Evolutionary conservation across 2,888 invertebrate genomes (phyloP).

Genomic region (Lithophane semibrunnea): DNA sequence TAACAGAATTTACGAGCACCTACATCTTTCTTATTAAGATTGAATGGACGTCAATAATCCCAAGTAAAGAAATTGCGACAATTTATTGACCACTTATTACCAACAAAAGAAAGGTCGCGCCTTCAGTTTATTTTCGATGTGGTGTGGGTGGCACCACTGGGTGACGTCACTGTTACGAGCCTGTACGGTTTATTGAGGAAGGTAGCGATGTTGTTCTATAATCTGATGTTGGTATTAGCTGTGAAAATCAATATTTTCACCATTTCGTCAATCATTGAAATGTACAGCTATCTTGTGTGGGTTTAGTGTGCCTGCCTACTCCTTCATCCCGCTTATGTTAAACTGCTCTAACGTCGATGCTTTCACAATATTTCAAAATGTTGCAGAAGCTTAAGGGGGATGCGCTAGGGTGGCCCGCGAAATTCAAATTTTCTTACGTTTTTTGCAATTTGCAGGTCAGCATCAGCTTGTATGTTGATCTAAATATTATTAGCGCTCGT

Average conservation of each 20-base stretch:
- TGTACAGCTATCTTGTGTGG: not conserved
- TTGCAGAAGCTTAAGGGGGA: no score
- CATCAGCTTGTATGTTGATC: no score
- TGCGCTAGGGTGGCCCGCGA: no score
- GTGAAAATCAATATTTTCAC: conserved; percentile 39
- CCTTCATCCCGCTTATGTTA: no score
- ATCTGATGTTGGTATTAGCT: conserved; percentile 42
- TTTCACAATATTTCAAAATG: not conserved
- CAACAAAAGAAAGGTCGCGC: conserved; percentile 66
- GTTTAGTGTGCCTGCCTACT: no score
- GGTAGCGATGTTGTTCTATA: conserved; percentile 37
- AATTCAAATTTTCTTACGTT: no score
- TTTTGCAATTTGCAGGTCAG: no score
- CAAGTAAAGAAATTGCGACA: conserved; percentile 65
- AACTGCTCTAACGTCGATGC: not conserved
- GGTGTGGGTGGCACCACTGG: conserved; percentile 43
- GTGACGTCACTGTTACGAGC: conserved; percentile 55
- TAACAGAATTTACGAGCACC: conserved; percentile 67
- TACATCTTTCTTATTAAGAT: conserved; percentile 69
- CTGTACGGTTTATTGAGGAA: conserved; percentile 45
- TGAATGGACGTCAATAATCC: conserved; percentile 65
- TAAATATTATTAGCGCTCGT: no score
- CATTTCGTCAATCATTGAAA: not conserved
- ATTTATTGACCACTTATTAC: conserved; percentile 69
- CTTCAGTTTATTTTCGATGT: conserved; percentile 62